Evolutionary conservation across 2,797 vertebrate species (phyloP).

Genomic region (Pempheris klunzingeri): DNA sequence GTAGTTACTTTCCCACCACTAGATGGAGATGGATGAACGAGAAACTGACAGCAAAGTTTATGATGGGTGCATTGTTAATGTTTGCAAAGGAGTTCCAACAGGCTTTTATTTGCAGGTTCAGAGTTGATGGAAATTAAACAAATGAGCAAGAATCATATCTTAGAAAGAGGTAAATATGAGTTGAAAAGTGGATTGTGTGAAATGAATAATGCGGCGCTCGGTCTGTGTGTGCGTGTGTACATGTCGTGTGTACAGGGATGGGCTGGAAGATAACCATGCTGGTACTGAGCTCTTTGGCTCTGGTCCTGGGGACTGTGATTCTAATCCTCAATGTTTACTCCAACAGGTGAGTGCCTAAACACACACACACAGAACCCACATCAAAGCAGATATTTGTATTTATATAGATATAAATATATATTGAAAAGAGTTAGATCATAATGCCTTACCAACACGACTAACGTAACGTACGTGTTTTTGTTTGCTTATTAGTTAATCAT

Average conservation of each 20-base stretch:
- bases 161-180: background rate
- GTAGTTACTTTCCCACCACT: slow-evolving; percentile 56
- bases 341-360: slow-evolving; percentile 85
- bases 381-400: background rate
- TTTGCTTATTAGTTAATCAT: slow-evolving; percentile 1
- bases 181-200: slow-evolving; percentile 9
- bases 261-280: slow-evolving; percentile 92
- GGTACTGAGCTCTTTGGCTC: slow-evolving; percentile 89
- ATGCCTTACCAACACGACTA: too few relatives aligned
- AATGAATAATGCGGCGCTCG: background rate
- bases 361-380: background rate
- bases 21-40: slow-evolving; percentile 61
- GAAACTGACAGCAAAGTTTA: slow-evolving; percentile 2
- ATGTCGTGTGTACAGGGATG: slow-evolving; percentile 82
- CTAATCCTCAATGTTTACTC: slow-evolving; percentile 88
- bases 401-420: background rate
- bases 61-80: slow-evolving; percentile 1
- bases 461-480: background rate
- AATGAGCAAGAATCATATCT: background rate
- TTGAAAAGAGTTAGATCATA: slow-evolving; percentile 4
- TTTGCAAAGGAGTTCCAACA: slow-evolving; percentile 9
- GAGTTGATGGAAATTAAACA: background rate
- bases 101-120: slow-evolving; percentile 24
- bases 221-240: slow-evolving; percentile 10
- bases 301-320: slow-evolving; percentile 88